A percentile compares a stretch with the other conserved stretches of the same genome.
phyloP scores from a whole-genome alignment of 2,113 vertebrate genomes.

The Entomyzon cyanotis region DNA sequence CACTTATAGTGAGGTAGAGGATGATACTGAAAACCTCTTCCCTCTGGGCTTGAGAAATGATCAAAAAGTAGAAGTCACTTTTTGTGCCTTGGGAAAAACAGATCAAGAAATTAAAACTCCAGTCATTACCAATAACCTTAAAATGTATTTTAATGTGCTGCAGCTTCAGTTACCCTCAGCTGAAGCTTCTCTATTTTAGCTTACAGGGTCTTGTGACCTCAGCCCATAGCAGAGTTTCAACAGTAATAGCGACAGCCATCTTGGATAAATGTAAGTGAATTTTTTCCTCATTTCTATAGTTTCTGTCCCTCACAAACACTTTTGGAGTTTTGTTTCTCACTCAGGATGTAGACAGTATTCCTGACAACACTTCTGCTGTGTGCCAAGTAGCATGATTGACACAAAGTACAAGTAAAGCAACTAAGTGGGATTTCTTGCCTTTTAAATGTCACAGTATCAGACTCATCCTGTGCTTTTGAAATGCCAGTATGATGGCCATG shows the following conservation, averaged over 20 bases:
- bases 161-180: slow-evolving; percentile 65
- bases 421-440: slow-evolving; percentile 6
- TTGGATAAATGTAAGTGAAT: slow-evolving; percentile 68
- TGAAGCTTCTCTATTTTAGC: slow-evolving; percentile 67
- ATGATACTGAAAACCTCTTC: neutral
- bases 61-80: neutral
- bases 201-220: slow-evolving; percentile 69
- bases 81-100: neutral
- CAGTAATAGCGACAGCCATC: slow-evolving; percentile 60
- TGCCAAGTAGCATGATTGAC: neutral
- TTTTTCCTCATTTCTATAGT: slow-evolving; percentile 67
- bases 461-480: neutral
- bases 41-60: slow-evolving; percentile 16
- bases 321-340: slow-evolving; percentile 27
- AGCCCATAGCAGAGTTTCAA: slow-evolving; percentile 67
- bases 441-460: neutral
- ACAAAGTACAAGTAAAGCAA: neutral
- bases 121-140: slow-evolving; percentile 45
- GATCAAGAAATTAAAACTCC: slow-evolving; percentile 29
- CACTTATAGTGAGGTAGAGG: neutral
- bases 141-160: slow-evolving; percentile 64
- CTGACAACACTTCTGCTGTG: neutral
- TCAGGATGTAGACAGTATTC: slow-evolving; percentile 3
- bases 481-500: neutral
- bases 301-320: slow-evolving; percentile 61